Evolutionary conservation across 2,888 invertebrate species (phyloP).

Genomic region (Caenorhabditis zanzibari): DNA sequence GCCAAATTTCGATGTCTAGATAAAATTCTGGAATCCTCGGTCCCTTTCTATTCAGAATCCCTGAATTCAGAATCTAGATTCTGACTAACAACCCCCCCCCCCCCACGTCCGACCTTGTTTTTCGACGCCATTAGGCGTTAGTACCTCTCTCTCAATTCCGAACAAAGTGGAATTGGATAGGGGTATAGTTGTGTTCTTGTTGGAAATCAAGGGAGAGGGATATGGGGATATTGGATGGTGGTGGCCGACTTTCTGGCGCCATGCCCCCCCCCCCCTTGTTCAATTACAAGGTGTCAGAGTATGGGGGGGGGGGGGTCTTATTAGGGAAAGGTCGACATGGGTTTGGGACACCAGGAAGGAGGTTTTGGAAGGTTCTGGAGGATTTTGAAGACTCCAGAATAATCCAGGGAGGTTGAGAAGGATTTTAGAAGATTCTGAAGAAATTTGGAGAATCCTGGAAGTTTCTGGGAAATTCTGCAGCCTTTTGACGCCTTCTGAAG

Average conservation of each 20-base stretch:
- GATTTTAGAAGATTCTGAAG: too few relatives aligned
- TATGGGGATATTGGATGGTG: not conserved
- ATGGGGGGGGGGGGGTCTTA: not conserved
- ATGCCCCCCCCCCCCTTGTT: not conserved
- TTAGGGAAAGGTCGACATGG: not conserved
- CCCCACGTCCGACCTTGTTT: slow-evolving; percentile 56
- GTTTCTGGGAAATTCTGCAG: too few relatives aligned
- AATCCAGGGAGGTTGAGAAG: too few relatives aligned
- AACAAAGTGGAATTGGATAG: too few relatives aligned
- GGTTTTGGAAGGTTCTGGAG: not conserved
- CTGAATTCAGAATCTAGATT: not conserved
- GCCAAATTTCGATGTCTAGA: not conserved
- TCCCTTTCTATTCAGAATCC: not conserved
- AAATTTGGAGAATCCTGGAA: too few relatives aligned
- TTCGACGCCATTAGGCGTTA: slow-evolving; percentile 60
- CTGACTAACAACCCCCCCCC: not conserved
- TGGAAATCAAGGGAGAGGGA: not conserved
- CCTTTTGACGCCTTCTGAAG: too few relatives aligned
- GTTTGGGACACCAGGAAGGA: not conserved
- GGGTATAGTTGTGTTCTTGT: not conserved
- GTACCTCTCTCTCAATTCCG: not conserved
- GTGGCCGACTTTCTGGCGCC: slow-evolving; percentile 58
- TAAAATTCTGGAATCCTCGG: not conserved
- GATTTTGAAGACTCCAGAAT: too few relatives aligned
- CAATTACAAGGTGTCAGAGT: slow-evolving; percentile 40